Conservation (phyloP, 2,113 vertebrate genomes). For the Pteropus alecto region DNA sequence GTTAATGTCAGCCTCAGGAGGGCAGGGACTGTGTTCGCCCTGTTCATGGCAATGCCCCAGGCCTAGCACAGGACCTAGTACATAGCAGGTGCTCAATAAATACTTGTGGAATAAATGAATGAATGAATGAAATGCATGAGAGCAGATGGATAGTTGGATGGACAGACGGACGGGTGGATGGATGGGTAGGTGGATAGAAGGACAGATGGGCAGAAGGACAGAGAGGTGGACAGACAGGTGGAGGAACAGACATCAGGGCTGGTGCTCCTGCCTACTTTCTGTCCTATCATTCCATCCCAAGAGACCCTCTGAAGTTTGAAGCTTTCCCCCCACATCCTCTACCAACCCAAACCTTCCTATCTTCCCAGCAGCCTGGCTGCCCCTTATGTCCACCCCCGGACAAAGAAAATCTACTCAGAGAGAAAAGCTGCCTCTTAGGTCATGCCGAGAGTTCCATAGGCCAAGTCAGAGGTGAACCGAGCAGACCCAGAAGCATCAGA, state of each 20-base stretch:
- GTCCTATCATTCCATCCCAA: not conserved
- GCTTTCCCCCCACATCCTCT: not conserved
- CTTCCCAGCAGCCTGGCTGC: not conserved
- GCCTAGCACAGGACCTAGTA: not conserved
- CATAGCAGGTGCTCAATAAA: not conserved
- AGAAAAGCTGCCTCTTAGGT: not conserved
- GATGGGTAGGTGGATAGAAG: rapidly evolving
- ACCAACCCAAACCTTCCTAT: too few species aligned
- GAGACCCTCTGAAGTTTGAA: not conserved
- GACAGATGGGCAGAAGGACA: not conserved
- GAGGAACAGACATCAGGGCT: not conserved
- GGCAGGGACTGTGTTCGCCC: not conserved
- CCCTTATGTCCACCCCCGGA: not conserved
- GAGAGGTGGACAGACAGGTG: not conserved
- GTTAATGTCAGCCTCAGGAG: not conserved
- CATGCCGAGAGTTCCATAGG: too few species aligned
- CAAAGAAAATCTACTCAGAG: not conserved
- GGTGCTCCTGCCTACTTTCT: rapidly evolving
- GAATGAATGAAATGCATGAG: not conserved
- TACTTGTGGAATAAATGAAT: not conserved
- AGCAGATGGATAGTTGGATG: not conserved
- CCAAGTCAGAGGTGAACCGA: not conserved
- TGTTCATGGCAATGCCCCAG: not conserved
- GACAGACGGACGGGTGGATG: rapidly evolving
- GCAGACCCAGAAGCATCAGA: not conserved